Evolutionary conservation across 2,888 invertebrate species (phyloP), one percentile per base, ranked within the genome.

Genomic region (Heptascelio sp.): DNA sequence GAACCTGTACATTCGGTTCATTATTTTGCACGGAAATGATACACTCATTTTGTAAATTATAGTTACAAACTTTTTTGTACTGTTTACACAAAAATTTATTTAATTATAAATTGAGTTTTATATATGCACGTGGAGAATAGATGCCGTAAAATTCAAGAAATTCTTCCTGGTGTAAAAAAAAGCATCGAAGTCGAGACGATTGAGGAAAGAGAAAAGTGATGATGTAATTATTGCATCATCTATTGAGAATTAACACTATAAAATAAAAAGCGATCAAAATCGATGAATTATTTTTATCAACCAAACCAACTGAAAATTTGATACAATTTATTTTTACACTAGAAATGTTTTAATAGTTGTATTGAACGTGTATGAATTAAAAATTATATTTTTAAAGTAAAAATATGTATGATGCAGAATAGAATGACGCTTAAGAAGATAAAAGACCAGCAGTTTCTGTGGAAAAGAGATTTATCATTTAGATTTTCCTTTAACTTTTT

Each of bases 201-300:
- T 25, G 25, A 53, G 25, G 13, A 25, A 53, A 53, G 51, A 53
- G 23, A 15, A 23, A 21, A 23, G 11, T 8, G 21, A 21, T 53
- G 51, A 53, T 26, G 55, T 55, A 55, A 55, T 55, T 30, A 13
- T 55, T 55, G 55, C 55, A 55, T 55, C 55, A 55, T n/a, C n/a
- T 26, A 4, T 30, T 30, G 30, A 37, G 13, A 37, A 13, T 37
- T 37, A 37, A 11, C n/a, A n/a, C n/a, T 2, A 37, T 37, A 13
- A 37, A 13, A 3, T 13, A 37, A 37, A 37, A 37, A 11, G 6
- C 37, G 11, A 37, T 37, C 37, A 37, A 37, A 37, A 11, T 37
- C 13, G 3, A 37, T 9, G 13, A 37, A 37, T 9, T 11, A 37
- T 37, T 37, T 37, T 37, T 11, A 13, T 37, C 13, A 6, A 37